Conservation (phyloP, 2,888 invertebrate genomes). For the Danaus chrysippus region DNA sequence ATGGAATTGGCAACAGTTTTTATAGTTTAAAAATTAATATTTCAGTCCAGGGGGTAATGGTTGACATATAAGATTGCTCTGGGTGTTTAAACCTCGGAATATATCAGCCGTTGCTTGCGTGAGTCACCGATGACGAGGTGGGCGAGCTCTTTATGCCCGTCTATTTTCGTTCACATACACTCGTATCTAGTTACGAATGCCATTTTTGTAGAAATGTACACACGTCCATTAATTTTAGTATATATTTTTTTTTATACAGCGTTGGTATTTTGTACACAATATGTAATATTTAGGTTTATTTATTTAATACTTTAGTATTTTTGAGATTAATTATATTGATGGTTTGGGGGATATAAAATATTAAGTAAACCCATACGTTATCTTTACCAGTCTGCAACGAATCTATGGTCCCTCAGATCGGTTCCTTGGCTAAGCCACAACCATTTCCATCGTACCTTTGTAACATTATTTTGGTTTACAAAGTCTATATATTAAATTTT, state of each 20-base stretch:
- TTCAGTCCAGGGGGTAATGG: neutral
- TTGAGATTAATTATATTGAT: neutral
- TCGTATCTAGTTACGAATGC: conserved; percentile 69
- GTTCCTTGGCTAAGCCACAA: neutral
- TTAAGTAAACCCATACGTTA: neutral
- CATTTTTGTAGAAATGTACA: conserved; percentile 53
- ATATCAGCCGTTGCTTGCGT: conserved; percentile 21
- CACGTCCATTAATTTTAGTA: conserved; percentile 22
- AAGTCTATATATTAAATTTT: no score
- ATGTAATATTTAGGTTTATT: no score
- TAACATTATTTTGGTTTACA: no score
- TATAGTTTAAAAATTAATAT: conserved; percentile 3
- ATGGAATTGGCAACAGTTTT: neutral
- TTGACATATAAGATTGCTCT: conserved; percentile 3
- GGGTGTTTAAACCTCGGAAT: conserved; percentile 7
- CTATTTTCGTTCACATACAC: conserved; percentile 42
- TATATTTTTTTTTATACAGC: no score
- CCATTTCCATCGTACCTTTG: no score
- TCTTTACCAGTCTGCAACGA: neutral
- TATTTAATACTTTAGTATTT: neutral
- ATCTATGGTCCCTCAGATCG: conserved; percentile 1
- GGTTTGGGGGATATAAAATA: neutral
- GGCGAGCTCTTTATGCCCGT: conserved; percentile 36
- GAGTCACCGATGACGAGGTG: conserved; percentile 43
- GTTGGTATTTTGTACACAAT: no score